Conservation (phyloP, 2,113 vertebrate species). For the Stigmatopora argus region DNA sequence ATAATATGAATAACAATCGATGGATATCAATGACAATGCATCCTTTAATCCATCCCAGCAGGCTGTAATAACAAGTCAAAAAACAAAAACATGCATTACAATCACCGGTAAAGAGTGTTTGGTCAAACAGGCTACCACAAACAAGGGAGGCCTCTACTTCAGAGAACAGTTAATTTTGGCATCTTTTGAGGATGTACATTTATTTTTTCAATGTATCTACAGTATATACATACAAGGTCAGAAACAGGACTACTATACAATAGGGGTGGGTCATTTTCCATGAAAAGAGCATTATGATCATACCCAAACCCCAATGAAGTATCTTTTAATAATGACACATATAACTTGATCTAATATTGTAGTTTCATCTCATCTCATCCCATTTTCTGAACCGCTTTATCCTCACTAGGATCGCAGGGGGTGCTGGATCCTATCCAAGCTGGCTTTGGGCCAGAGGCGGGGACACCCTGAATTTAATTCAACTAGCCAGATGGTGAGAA, state of each 20-base stretch:
- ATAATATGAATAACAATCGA: conserved; percentile 21
- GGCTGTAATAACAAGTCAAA: conserved; percentile 12
- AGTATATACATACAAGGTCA: not conserved
- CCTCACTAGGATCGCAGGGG: too few relatives aligned
- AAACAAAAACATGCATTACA: conserved; percentile 43
- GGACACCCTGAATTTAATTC: too few relatives aligned
- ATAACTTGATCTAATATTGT: too few relatives aligned
- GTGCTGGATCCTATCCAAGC: too few relatives aligned
- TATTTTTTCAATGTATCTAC: conserved; percentile 9
- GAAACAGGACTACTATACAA: not conserved
- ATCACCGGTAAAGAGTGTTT: conserved; percentile 38
- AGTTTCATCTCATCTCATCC: too few relatives aligned
- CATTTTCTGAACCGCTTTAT: too few relatives aligned
- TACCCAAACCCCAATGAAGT: not conserved
- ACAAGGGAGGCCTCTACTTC: conserved; percentile 29
- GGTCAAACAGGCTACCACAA: conserved; percentile 1
- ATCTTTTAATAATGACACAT: too few relatives aligned
- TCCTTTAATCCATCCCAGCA: conserved; percentile 23
- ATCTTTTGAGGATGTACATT: conserved; percentile 14
- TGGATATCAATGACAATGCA: conserved; percentile 40
- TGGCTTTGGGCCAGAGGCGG: too few relatives aligned
- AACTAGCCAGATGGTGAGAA: not conserved
- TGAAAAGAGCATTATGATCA: not conserved
- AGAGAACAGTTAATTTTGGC: not conserved
- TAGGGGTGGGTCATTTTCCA: not conserved